Evolutionary conservation across 2,797 vertebrate species (phyloP), one percentile per base, ranked within the genome.

Genomic region (Scomberomorus guttatus): DNA sequence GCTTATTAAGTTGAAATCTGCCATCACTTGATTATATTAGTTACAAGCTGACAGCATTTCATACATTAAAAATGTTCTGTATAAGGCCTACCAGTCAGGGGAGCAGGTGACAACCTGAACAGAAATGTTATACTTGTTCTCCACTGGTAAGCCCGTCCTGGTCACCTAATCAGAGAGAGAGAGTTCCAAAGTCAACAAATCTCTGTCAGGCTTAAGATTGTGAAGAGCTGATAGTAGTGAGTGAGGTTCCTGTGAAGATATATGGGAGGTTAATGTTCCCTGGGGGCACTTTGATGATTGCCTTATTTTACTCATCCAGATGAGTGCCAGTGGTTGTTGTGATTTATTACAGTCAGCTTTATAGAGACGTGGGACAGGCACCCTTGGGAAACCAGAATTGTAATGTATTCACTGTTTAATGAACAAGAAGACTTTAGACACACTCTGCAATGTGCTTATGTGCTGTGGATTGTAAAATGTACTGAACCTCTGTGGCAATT

Each of bases 71-170:
- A 6, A 17, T 6, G 70, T 37, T 56, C 25, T 52, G 15, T 29
- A 20, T 20, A 3, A 27, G 6, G 24, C 85, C 42, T 93, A 99
- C 98, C 97, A 91, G 66, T 99, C 98, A 64, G 96, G 94, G 22
- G 98, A 96, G 87, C 97, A 98, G 58, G 96, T 97, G 69, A 96
- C 89, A 46, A 99, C 79, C 86, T 98, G 97, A 32, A 96, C 84
- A 7, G 84, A 92, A 18, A 91, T 84, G n/a, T 95, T 95, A 68
- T 52, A 89, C 83, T 89, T 93, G 86, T 96, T 98, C 79, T 97
- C 96, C 86, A 94, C 89, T 11, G 96, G 92, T 54, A 89, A n/a
- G 6, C 96, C 96, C 3, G 58, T 87, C 72, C 65, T 94, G 66
- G 94, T 96, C 71, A 97, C 87, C 98, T 97, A 87, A 81, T 89